These are phyloP conservation scores for Vicugna pacos DNA, from an alignment of 2,113 vertebrate genomes.

Conservation along the genomic window DNA sequence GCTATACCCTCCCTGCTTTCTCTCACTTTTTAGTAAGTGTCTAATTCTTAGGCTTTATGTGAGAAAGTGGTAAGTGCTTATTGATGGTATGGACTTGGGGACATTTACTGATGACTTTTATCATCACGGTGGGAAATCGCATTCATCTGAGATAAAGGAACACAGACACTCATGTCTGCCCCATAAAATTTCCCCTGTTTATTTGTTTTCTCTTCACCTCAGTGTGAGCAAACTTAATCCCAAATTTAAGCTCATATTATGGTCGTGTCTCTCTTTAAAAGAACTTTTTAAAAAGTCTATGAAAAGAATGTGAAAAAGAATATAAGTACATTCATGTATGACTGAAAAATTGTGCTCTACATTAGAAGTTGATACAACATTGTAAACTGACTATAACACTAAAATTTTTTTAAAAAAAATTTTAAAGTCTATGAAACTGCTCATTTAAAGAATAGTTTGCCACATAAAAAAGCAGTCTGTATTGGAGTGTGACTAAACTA, in stretches of 20 bases:
- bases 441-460: not conserved
- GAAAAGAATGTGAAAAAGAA: no score
- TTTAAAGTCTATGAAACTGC: not conserved
- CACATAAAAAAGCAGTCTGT: not conserved
- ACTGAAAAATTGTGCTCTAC: no score
- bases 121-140: not conserved
- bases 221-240: not conserved
- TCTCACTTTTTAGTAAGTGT: not conserved
- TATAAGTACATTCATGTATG: no score
- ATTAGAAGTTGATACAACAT: no score
- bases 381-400: no score
- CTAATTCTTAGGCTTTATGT: not conserved
- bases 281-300: not conserved
- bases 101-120: constrained; percentile 1
- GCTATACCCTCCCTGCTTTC: no score
- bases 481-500: not conserved
- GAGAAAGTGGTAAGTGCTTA: not conserved
- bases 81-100: not conserved
- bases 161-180: not conserved
- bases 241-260: constrained; percentile 10
- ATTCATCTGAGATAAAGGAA: not conserved
- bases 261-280: not conserved
- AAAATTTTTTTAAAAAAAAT: no score
- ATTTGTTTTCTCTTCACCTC: not conserved
- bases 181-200: not conserved